Base-by-base conservation (phyloP, 2,888 invertebrate species). In the Epinotia demarniana region DNA sequence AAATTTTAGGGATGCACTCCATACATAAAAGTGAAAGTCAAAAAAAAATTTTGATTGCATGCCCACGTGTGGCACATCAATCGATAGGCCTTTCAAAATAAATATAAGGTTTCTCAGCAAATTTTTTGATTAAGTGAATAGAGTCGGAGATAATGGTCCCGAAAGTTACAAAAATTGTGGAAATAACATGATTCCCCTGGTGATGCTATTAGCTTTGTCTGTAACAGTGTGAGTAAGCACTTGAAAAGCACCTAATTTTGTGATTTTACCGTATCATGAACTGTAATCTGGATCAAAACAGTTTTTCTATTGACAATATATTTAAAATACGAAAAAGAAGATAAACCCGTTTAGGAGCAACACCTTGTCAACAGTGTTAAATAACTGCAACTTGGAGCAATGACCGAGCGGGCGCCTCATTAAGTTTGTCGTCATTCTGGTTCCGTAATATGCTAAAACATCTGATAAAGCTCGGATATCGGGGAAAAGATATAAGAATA, bases 361-460 rank as follows among this genome's bases (percentile, higher is more conserved):
- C 85, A 89, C 84, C 89, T 89, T 90, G 89, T 88, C 87, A 86
- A 85, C 87, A 84, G 85, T 85, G 87, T 88, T 88, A 90, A 90
- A 91, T 93, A 93, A 93, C 93, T 92, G 93, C 93, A 92, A 91
- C 85, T 88, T 80, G 86, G 87, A 85, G 86, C 93, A 93, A 92
- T 89, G 93, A 93, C 93, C 93, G 88, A 84, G 83, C 86, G 84
- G 81, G 86, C 86, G 86, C 87, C 85, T 81, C 84, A 80, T 81
- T 80, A 80, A 81, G 83, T 86, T 89, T 89, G 89, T 89, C 88
- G 92, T 89, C 86, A 86, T 86, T 87, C 93, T 86, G 90, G 92
- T 92, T 92, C 85, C 86, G 84, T 90, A 90, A 88, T 85, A 89
- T 87, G 89, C 58, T 64, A 43, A 66, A 62, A 71, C 16, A 70